phyloP scores from a whole-genome alignment of 2,113 vertebrate species.

The Mormyrus iriodes region DNA sequence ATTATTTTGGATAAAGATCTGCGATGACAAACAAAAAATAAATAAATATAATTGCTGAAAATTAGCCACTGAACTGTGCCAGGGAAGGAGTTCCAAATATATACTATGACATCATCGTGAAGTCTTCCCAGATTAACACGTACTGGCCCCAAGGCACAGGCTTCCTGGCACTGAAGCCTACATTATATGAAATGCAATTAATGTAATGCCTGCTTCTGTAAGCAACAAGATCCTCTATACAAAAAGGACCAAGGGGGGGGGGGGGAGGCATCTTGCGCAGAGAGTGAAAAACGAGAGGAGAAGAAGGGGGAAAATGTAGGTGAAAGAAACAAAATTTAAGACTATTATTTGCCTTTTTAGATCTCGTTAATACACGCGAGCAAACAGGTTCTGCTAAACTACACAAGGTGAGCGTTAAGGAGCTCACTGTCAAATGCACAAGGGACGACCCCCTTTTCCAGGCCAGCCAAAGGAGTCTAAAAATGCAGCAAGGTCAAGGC shows the following conservation, averaged over 20 bases:
- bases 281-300: neutral
- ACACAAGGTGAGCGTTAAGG: neutral
- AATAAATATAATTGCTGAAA: neutral
- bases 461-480: neutral
- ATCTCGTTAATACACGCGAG: neutral
- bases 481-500: neutral
- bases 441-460: neutral
- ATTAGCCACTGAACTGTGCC: neutral
- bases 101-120: neutral
- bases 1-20: neutral
- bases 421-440: neutral
- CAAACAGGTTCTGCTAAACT: neutral
- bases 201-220: neutral
- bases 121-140: neutral
- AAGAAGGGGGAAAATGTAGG: neutral
- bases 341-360: neutral
- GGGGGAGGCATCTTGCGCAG: too few relatives aligned
- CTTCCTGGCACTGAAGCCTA: neutral
- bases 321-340: neutral
- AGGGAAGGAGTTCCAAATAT: neutral
- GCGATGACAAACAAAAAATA: neutral
- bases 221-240: neutral
- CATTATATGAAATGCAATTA: conserved; percentile 1
- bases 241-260: neutral
- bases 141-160: neutral